A percentile compares a stretch with the other conserved stretches of the same genome.
These are phyloP conservation scores for Dromius quadrimaculatus DNA, from an alignment of 2,888 invertebrate species.

Conservation along the genomic window DNA sequence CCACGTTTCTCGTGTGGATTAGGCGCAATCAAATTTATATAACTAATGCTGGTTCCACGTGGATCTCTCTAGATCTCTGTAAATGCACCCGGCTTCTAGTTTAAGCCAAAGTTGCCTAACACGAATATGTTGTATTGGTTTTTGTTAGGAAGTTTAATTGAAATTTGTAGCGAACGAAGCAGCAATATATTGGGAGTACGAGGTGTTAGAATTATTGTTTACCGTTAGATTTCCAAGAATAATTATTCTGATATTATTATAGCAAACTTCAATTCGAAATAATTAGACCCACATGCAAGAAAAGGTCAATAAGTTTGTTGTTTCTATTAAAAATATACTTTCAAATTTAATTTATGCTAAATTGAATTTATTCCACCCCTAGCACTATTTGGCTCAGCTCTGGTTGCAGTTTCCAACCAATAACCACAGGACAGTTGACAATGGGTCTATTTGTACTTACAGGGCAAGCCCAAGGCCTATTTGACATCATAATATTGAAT, in stretches of 20 bases:
- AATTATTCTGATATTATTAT: too few species aligned
- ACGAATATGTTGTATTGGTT: conserved; percentile 1
- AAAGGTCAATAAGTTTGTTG: too few species aligned
- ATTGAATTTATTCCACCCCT: too few species aligned
- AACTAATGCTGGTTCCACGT: conserved; percentile 13
- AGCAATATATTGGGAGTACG: too few species aligned
- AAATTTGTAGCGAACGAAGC: neutral
- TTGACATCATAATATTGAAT: neutral
- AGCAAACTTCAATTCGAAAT: too few species aligned
- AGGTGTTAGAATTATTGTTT: too few species aligned
- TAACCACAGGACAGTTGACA: neutral
- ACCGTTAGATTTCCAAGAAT: too few species aligned
- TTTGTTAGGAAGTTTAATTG: neutral
- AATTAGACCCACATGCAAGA: too few species aligned
- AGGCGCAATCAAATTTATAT: conserved; percentile 25
- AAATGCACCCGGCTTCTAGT: conserved; percentile 11
- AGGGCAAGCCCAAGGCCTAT: neutral
- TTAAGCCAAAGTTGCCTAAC: neutral
- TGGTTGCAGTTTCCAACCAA: too few species aligned
- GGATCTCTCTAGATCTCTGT: neutral
- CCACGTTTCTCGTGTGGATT: conserved; percentile 8
- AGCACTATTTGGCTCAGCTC: neutral
- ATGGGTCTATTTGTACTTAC: neutral
- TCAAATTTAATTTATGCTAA: too few species aligned
- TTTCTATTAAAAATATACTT: too few species aligned